phyloP scores from a whole-genome alignment of 2,888 invertebrate species.

The Apomyelois bistriatella region DNA sequence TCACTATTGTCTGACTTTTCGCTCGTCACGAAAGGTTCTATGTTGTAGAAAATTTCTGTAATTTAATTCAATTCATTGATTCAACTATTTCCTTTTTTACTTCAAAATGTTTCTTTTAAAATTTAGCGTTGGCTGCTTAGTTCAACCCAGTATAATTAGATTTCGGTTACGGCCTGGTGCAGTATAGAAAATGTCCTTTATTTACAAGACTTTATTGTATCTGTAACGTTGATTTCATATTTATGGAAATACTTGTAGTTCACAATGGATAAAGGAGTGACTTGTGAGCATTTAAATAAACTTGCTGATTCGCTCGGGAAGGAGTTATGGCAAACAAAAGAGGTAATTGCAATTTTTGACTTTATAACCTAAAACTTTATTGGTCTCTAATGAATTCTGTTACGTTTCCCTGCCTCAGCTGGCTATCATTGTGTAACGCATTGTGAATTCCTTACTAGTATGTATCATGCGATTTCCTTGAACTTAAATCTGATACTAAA shows the following conservation, averaged over 20 bases:
- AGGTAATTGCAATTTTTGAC: constrained; percentile 46
- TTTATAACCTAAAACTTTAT: constrained; percentile 63
- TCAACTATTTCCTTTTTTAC: no score
- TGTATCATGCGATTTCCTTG: constrained; percentile 21
- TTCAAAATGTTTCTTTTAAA: constrained; percentile 55
- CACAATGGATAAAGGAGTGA: constrained; percentile 70
- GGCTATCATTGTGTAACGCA: constrained; percentile 56
- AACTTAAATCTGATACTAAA: constrained; percentile 1
- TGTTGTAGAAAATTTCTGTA: constrained; percentile 71
- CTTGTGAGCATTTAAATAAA: constrained; percentile 73
- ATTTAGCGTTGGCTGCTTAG: constrained; percentile 30
- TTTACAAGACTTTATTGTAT: constrained; percentile 56
- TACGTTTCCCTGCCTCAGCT: constrained; percentile 49
- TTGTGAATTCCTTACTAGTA: constrained; percentile 12
- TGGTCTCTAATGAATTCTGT: constrained; percentile 45
- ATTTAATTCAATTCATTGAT: constrained; percentile 64
- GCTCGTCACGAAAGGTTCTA: constrained; percentile 74
- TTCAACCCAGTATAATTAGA: constrained; percentile 32
- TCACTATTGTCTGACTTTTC: constrained; percentile 55
- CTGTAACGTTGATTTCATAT: constrained; percentile 47
- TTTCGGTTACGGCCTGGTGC: constrained; percentile 32
- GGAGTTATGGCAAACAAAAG: constrained; percentile 69
- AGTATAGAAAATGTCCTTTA: constrained; percentile 56
- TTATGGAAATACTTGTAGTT: constrained; percentile 43
- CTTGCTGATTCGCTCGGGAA: constrained; percentile 58